These are phyloP conservation scores for Vulpes ferrilata DNA, from an alignment of 2,113 vertebrate species.

Conservation along the genomic window DNA sequence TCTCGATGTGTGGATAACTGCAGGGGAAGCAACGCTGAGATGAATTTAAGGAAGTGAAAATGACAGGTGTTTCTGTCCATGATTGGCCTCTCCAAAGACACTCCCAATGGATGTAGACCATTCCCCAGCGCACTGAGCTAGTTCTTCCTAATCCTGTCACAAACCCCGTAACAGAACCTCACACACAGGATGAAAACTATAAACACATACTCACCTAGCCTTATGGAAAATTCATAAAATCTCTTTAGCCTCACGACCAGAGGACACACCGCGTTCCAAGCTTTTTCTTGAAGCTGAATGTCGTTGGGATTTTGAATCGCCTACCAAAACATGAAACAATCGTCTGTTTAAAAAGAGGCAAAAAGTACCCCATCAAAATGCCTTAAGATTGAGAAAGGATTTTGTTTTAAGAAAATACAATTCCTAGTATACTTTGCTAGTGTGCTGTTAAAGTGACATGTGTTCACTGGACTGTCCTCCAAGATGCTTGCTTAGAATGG, in stretches of 20 bases:
- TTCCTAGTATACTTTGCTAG: background rate
- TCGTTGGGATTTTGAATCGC: constrained; percentile 98
- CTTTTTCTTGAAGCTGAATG: constrained; percentile 95
- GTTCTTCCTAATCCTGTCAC: background rate
- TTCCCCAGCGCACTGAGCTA: background rate
- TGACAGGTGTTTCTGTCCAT: background rate
- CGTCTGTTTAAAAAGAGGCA: background rate
- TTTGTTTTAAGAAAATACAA: background rate
- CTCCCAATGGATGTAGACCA: rapidly evolving
- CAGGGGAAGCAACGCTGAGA: background rate
- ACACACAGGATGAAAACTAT: rapidly evolving
- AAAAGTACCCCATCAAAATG: background rate
- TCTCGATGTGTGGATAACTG: background rate
- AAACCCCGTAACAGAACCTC: background rate
- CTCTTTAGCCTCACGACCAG: constrained; percentile 97
- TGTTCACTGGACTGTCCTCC: background rate
- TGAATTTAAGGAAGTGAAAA: background rate
- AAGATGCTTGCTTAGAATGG: background rate
- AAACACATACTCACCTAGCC: constrained; percentile 90
- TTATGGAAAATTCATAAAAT: constrained; percentile 97
- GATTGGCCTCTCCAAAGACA: background rate
- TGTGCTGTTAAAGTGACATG: background rate
- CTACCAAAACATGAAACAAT: constrained; percentile 84
- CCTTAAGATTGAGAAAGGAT: background rate
- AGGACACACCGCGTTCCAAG: constrained; percentile 98